These are phyloP conservation scores for Peromyscus attwateri DNA, from an alignment of 2,797 vertebrate species.

Conservation along the genomic window DNA sequence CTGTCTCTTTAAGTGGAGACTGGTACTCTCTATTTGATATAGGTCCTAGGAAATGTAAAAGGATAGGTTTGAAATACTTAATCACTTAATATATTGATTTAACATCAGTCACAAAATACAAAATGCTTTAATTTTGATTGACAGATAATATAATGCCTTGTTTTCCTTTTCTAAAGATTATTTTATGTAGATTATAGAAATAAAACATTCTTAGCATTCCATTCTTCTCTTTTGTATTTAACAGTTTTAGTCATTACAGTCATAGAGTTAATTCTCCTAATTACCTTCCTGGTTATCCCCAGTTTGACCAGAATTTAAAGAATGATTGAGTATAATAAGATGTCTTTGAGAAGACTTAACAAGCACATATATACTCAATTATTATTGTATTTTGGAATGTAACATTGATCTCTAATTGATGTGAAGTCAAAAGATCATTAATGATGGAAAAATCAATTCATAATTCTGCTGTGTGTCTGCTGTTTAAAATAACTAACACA, in stretches of 20 bases:
- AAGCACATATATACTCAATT: background rate
- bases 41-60: conserved; percentile 28
- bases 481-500: background rate
- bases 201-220: background rate
- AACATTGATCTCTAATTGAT: conserved; percentile 38
- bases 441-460: background rate
- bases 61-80: conserved; percentile 20
- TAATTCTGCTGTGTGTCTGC: background rate
- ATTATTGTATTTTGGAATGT: background rate
- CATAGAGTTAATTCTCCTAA: background rate
- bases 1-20: background rate
- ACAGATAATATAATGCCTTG: background rate
- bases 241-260: background rate
- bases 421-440: background rate
- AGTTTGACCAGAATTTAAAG: background rate
- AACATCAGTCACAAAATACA: background rate
- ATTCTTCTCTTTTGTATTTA: background rate
- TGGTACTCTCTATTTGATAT: background rate
- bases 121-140: background rate
- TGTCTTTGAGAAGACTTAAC: background rate
- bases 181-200: background rate
- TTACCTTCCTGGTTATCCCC: background rate
- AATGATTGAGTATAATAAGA: background rate
- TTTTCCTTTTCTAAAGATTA: conserved; percentile 10
- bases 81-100: conserved; percentile 27